Evolutionary conservation across 2,113 vertebrate species (phyloP).

Genomic region (Tricholaema leucomelas): DNA sequence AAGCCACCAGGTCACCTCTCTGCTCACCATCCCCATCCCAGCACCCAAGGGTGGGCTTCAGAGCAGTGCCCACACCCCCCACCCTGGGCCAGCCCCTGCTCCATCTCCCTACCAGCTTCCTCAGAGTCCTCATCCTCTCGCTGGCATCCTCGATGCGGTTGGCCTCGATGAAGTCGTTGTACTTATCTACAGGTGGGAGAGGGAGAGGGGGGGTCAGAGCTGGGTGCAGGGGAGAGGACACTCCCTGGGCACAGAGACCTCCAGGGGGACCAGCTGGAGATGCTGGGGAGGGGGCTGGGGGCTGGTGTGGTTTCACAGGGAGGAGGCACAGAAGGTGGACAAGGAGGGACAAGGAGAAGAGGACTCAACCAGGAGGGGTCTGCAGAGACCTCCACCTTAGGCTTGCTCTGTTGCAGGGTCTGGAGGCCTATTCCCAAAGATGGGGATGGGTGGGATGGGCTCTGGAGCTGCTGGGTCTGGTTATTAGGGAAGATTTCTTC

Average conservation of each 20-base stretch:
- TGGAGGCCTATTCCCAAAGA: background rate
- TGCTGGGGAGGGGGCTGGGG: background rate
- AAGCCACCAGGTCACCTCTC: background rate
- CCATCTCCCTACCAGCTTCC: constrained; percentile 84
- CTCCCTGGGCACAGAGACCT: background rate
- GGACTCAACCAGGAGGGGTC: background rate
- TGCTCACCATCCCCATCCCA: accelerated
- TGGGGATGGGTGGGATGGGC: accelerated
- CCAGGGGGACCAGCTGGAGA: accelerated
- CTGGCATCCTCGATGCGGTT: constrained; percentile 90
- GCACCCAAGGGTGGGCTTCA: accelerated
- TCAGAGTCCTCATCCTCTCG: constrained; percentile 89
- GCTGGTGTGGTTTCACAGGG: background rate
- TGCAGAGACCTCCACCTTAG: background rate
- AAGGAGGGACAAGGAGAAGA: background rate
- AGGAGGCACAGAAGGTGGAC: background rate
- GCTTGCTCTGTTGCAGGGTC: background rate
- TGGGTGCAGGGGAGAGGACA: accelerated
- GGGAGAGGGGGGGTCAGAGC: background rate
- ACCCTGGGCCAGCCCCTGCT: background rate
- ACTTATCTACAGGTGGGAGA: constrained; percentile 82
- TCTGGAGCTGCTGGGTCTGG: background rate
- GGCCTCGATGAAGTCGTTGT: constrained; percentile 96
- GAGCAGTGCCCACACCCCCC: background rate
- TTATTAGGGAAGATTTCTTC: too few species aligned